Evolutionary conservation across 1,140 invertebrate species (phyloP).

Genomic region (Calliopsis andreniformis): DNA sequence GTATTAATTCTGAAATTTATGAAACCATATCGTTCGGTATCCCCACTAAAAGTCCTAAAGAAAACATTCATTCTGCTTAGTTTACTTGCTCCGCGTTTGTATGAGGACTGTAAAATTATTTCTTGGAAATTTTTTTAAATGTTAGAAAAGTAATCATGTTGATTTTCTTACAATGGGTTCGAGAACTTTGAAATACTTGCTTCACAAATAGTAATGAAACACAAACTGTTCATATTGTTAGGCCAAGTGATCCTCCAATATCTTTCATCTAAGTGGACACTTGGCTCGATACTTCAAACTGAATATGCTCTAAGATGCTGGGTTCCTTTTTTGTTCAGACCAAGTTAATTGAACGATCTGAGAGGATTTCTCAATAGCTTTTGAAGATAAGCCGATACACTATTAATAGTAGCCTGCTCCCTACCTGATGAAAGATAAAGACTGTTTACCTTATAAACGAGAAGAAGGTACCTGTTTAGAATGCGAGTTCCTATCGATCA

Average conservation of each 20-base stretch:
- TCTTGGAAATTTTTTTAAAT: too few species aligned
- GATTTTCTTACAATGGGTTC: background rate
- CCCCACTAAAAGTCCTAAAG: too few species aligned
- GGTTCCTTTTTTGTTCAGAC: background rate
- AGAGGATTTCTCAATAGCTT: background rate
- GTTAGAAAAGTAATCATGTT: too few species aligned
- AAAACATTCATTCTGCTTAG: too few species aligned
- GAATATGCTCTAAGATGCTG: background rate
- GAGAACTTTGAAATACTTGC: background rate
- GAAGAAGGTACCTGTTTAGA: too few species aligned
- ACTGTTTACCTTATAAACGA: too few species aligned
- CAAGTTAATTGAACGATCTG: background rate
- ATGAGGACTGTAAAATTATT: too few species aligned
- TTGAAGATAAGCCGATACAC: background rate
- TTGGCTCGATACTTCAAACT: background rate
- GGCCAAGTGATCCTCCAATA: background rate
- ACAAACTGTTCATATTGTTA: background rate
- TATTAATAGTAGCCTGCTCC: background rate
- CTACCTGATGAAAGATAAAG: too few species aligned
- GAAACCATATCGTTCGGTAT: too few species aligned
- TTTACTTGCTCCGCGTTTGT: too few species aligned
- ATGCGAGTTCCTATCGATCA: too few species aligned
- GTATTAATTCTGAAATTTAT: too few species aligned
- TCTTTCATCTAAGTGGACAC: background rate
- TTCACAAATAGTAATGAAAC: background rate